phyloP scores from a whole-genome alignment of 2,888 invertebrate genomes.

The Tipula confusa region DNA sequence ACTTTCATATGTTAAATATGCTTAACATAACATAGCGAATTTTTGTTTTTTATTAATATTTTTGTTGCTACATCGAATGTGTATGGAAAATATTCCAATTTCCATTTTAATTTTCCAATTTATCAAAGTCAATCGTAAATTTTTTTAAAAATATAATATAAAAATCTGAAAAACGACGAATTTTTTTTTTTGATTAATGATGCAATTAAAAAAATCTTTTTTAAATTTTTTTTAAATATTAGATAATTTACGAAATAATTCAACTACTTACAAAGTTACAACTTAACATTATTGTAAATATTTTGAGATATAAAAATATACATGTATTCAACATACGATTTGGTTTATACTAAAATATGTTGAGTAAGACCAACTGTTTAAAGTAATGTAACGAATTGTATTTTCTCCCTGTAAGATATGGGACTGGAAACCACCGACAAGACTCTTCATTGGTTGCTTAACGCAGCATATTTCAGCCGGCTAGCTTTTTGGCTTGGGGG shows the following conservation, averaged over 20 bases:
- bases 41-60: not conserved
- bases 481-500: too few relatives aligned
- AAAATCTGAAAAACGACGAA: not conserved
- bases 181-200: conserved; percentile 16
- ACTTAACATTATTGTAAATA: too few relatives aligned
- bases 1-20: not conserved
- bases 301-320: too few relatives aligned
- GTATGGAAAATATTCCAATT: not conserved
- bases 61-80: not conserved
- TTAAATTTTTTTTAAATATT: not conserved
- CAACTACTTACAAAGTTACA: too few relatives aligned
- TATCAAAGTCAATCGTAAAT: conserved; percentile 7
- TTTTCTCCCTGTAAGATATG: too few relatives aligned
- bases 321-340: too few relatives aligned
- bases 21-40: not conserved
- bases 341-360: too few relatives aligned
- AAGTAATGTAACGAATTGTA: too few relatives aligned
- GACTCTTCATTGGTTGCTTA: too few relatives aligned
- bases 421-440: too few relatives aligned
- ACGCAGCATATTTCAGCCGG: too few relatives aligned
- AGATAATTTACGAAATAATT: not conserved
- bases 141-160: not conserved
- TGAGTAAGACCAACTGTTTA: too few relatives aligned
- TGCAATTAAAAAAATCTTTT: not conserved
- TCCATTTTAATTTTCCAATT: conserved; percentile 16